Conservation (phyloP, 2,113 vertebrate species). For the Brachypteracias leptosomus region DNA sequence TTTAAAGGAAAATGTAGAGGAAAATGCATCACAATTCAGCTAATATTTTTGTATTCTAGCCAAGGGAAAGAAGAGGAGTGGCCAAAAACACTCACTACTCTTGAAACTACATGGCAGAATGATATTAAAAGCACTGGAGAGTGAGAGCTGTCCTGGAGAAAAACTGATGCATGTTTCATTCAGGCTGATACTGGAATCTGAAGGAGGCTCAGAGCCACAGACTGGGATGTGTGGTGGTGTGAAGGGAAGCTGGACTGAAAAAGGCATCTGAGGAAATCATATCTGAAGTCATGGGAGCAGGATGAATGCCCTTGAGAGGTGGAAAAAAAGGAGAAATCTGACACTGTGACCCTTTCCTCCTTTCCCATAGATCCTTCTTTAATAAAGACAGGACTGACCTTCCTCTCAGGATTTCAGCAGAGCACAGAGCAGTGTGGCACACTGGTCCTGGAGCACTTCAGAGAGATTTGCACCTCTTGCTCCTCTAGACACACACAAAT, state of each 20-base stretch:
- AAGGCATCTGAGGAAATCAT: constrained; percentile 49
- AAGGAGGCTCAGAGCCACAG: background rate
- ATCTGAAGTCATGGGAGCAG: constrained; percentile 54
- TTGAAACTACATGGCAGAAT: background rate
- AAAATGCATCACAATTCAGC: constrained; percentile 1
- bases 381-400: background rate
- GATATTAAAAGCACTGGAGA: background rate
- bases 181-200: background rate
- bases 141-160: background rate
- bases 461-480: background rate
- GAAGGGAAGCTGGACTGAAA: constrained; percentile 40
- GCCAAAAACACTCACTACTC: background rate
- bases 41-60: constrained; percentile 17
- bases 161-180: background rate
- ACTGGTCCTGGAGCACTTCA: background rate
- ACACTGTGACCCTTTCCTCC: constrained; percentile 36
- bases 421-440: background rate
- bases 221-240: background rate
- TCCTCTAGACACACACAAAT: background rate
- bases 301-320: constrained; percentile 41
- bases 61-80: background rate
- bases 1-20: background rate
- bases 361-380: constrained; percentile 49
- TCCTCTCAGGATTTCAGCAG: background rate
- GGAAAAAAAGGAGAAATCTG: constrained; percentile 32